These are phyloP conservation scores for Herminia tarsipennalis DNA, from an alignment of 2,888 invertebrate species.

Conservation along the genomic window DNA sequence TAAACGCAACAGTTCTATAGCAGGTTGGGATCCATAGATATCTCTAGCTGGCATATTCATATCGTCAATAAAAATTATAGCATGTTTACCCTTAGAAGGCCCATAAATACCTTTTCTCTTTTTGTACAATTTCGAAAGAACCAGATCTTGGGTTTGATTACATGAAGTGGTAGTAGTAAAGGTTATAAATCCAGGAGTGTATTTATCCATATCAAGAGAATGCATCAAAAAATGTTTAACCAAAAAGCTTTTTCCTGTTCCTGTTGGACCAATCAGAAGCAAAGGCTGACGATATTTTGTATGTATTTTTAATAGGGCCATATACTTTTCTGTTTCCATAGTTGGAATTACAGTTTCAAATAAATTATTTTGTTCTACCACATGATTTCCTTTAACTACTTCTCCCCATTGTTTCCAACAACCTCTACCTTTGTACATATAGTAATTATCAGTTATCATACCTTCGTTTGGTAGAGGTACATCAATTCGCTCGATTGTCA, in stretches of 20 bases:
- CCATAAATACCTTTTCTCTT: conserved; percentile 91
- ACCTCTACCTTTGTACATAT: conserved; percentile 93
- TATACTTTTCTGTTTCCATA: conserved; percentile 93
- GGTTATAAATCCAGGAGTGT: conserved; percentile 91
- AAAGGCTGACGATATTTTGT: conserved; percentile 89
- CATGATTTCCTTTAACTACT: conserved; percentile 83
- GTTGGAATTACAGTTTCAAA: conserved; percentile 94
- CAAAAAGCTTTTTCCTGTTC: conserved; percentile 95
- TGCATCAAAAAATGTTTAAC: conserved; percentile 90
- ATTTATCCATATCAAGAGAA: conserved; percentile 88
- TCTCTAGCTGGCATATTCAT: conserved; percentile 95
- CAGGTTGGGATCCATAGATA: conserved; percentile 93
- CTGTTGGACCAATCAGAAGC: conserved; percentile 92
- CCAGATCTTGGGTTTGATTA: conserved; percentile 92
- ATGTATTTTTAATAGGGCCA: conserved; percentile 90
- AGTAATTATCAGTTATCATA: conserved; percentile 92
- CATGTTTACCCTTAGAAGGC: conserved; percentile 89
- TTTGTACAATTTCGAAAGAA: conserved; percentile 89
- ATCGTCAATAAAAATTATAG: conserved; percentile 94
- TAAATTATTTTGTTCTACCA: conserved; percentile 87
- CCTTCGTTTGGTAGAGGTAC: conserved; percentile 92
- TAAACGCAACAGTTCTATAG: conserved; percentile 93
- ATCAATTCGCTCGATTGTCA: conserved; percentile 88
- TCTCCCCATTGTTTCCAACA: conserved; percentile 96
- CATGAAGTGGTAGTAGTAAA: conserved; percentile 94